These are phyloP conservation scores for Haemorhous mexicanus DNA, from an alignment of 2,113 vertebrate species.

Conservation along the genomic window DNA sequence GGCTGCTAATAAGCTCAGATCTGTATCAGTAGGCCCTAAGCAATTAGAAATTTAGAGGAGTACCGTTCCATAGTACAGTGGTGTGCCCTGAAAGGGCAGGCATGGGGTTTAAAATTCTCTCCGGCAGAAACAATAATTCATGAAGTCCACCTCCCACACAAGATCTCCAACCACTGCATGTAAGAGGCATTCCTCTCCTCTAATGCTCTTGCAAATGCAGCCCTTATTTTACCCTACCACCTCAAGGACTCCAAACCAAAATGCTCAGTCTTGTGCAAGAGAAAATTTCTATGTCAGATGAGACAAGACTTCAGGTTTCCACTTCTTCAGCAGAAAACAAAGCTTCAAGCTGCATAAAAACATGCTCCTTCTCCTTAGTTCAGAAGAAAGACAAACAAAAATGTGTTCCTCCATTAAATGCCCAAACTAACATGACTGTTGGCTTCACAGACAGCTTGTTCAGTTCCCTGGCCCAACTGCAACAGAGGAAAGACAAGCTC, in stretches of 20 bases:
- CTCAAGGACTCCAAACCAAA: not conserved
- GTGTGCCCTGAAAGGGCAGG: not conserved
- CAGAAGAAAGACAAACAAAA: conserved; percentile 35
- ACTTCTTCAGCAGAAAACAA: conserved; percentile 17
- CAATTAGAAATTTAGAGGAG: not conserved
- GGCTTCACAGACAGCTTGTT: not conserved
- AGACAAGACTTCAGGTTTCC: conserved; percentile 12
- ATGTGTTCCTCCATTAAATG: not conserved
- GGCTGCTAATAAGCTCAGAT: not conserved
- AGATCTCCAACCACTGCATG: not conserved
- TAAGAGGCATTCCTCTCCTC: not conserved
- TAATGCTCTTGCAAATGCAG: not conserved
- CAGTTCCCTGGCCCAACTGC: not conserved
- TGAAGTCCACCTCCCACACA: not conserved
- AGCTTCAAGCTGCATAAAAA: not conserved
- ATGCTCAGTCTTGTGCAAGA: not conserved
- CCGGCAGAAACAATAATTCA: not conserved
- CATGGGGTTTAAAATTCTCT: not conserved
- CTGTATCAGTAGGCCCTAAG: not conserved
- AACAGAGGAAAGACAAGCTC: not conserved
- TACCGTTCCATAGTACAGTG: not conserved
- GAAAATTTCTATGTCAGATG: not conserved
- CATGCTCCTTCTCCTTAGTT: not conserved
- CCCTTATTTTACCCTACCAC: not conserved
- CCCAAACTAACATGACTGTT: not conserved